These are phyloP conservation scores for Eumerus sabulonum DNA, from an alignment of 2,888 invertebrate species.

Conservation along the genomic window DNA sequence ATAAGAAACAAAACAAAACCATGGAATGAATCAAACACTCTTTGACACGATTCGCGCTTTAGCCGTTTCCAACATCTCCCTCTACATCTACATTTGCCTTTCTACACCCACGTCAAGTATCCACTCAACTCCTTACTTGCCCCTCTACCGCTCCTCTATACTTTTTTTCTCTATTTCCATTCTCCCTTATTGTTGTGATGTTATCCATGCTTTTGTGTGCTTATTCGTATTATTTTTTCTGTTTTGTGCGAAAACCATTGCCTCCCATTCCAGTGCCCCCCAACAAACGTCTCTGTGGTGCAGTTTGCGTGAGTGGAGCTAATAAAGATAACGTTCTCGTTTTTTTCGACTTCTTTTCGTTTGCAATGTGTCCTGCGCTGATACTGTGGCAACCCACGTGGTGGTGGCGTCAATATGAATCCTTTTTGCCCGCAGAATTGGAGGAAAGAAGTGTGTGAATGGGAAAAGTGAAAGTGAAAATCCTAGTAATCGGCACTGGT, in stretches of 20 bases:
- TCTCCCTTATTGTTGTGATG: constrained; percentile 64
- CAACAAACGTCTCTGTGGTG: constrained; percentile 25
- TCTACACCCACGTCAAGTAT: neutral
- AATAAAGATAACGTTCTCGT: constrained; percentile 65
- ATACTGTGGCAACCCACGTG: constrained; percentile 57
- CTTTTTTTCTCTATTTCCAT: constrained; percentile 46
- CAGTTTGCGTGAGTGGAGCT: constrained; percentile 68
- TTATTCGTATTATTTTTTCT: constrained; percentile 60
- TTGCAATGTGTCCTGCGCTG: constrained; percentile 16
- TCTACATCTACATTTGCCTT: constrained; percentile 2
- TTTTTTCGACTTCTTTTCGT: constrained; percentile 39
- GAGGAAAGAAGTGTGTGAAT: constrained; percentile 15
- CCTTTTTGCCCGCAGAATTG: constrained; percentile 24
- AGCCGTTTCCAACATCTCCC: no score
- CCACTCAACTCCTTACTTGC: constrained; percentile 32
- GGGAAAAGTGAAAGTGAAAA: constrained; percentile 57
- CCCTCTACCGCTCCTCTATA: constrained; percentile 30
- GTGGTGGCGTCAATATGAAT: constrained; percentile 68
- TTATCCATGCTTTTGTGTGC: constrained; percentile 63
- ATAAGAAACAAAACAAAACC: no score
- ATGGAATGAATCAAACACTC: neutral
- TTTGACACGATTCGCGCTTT: neutral
- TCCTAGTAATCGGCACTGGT: constrained; percentile 40
- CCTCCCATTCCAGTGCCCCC: constrained; percentile 49
- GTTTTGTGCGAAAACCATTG: constrained; percentile 23